Evolutionary conservation across 1,140 invertebrate species (phyloP).

Genomic region (Diprion similis): DNA sequence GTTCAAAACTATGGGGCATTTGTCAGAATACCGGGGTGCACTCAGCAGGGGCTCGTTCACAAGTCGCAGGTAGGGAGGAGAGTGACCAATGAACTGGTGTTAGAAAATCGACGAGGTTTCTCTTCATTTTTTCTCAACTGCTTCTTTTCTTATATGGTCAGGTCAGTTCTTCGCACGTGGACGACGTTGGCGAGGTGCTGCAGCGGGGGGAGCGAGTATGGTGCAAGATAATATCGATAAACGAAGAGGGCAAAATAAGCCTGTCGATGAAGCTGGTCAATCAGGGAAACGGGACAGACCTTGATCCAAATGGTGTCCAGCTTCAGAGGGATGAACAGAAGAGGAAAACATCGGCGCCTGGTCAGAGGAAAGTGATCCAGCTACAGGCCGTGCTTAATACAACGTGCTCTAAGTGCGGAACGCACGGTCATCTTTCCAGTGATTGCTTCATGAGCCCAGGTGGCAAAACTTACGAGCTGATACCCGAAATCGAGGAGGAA

Average conservation of each 20-base stretch:
- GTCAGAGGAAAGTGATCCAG: constrained; percentile 48
- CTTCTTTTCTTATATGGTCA: constrained; percentile 12
- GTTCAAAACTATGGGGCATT: constrained; percentile 62
- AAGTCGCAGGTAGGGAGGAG: constrained; percentile 44
- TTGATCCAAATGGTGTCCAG: constrained; percentile 59
- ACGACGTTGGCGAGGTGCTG: constrained; percentile 55
- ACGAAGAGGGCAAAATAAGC: constrained; percentile 57
- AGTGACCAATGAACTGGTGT: constrained; percentile 26
- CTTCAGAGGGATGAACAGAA: constrained; percentile 52
- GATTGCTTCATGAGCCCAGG: constrained; percentile 55
- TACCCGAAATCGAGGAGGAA: constrained; percentile 51
- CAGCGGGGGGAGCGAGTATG: constrained; percentile 55
- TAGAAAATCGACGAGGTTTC: constrained; percentile 3
- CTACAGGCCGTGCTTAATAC: constrained; percentile 57
- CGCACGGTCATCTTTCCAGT: constrained; percentile 53
- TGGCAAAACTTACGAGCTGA: constrained; percentile 56
- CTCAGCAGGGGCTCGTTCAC: constrained; percentile 55
- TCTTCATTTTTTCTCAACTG: neutral
- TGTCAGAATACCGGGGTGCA: constrained; percentile 54
- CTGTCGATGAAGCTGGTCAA: constrained; percentile 60
- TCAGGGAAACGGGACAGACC: constrained; percentile 56
- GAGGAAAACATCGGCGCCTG: constrained; percentile 38
- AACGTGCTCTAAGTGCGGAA: constrained; percentile 56
- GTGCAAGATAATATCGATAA: constrained; percentile 57
- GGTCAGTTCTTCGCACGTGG: constrained; percentile 50